Evolutionary conservation across 1,140 invertebrate genomes (phyloP).

Genomic region (Zophobas atratus): DNA sequence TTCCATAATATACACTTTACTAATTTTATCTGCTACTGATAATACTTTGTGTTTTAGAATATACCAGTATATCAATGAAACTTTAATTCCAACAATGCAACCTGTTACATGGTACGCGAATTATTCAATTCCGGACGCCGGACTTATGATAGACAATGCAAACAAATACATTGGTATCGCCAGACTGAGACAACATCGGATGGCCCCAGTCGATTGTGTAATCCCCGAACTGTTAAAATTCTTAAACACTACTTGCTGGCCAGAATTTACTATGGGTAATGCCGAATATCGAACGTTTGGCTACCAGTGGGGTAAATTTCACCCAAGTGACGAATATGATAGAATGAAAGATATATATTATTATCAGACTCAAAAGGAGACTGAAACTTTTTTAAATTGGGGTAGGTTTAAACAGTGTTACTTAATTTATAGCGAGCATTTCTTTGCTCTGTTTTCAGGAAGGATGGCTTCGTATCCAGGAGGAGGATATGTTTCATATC

Average conservation of each 20-base stretch:
- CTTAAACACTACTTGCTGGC: background rate
- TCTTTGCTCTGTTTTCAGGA: background rate
- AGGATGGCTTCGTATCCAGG: conserved; percentile 48
- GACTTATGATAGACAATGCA: conserved; percentile 55
- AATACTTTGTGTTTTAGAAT: conserved; percentile 51
- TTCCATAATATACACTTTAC: background rate
- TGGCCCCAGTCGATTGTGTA: background rate
- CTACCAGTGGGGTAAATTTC: background rate
- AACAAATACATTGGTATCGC: conserved; percentile 58
- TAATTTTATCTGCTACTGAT: background rate
- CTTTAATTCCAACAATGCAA: conserved; percentile 54
- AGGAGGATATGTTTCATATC: conserved; percentile 55
- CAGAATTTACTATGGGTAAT: background rate
- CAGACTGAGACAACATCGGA: conserved; percentile 55
- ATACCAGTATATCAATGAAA: conserved; percentile 51
- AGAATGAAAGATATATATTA: conserved; percentile 43
- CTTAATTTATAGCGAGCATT: background rate
- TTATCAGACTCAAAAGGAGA: conserved; percentile 17
- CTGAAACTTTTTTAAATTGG: conserved; percentile 43
- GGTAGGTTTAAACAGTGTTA: conserved; percentile 45
- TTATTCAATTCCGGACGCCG: conserved; percentile 49
- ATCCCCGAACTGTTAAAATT: background rate
- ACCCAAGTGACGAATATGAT: background rate
- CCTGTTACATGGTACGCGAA: conserved; percentile 55
- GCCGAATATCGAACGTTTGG: background rate